Evolutionary conservation across 2,113 vertebrate genomes (phyloP).

Genomic region (Cyphomyrus discorhynchus): DNA sequence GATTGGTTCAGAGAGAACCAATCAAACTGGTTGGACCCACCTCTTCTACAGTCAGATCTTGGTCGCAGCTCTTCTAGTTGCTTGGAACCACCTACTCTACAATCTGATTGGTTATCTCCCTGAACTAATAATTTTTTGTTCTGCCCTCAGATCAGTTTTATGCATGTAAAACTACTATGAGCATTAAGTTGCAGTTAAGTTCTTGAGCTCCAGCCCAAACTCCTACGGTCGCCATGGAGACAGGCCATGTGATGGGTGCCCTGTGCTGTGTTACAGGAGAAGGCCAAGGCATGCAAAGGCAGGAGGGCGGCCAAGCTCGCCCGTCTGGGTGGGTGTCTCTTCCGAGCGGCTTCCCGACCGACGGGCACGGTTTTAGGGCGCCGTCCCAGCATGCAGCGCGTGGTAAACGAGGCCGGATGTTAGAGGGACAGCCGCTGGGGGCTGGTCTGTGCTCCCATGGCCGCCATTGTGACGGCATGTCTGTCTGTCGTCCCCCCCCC

Average conservation of each 20-base stretch:
- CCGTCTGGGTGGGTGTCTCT: conserved; percentile 64
- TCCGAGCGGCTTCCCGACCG: neutral
- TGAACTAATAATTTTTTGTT: no score
- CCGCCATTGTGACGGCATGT: neutral
- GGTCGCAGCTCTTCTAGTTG: no score
- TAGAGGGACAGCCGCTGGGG: neutral
- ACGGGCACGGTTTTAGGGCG: neutral
- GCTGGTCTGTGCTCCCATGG: neutral
- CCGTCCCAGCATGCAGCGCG: neutral
- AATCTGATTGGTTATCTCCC: no score
- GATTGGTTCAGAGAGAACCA: no score
- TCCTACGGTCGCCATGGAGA: neutral
- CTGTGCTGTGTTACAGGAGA: conserved; percentile 59
- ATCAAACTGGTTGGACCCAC: no score
- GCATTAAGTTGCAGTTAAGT: neutral
- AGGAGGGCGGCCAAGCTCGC: conserved; percentile 74
- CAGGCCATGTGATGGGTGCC: neutral
- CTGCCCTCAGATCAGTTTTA: no score
- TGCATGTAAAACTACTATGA: no score
- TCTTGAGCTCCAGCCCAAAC: neutral
- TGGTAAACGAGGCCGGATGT: neutral
- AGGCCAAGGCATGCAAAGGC: conserved; percentile 70
- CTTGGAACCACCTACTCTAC: no score
- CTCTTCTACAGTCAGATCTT: no score
- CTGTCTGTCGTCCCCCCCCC: neutral